Conservation (phyloP, 35 echinoderm and acorn worm species). For the Eucidaris tribuloides region DNA sequence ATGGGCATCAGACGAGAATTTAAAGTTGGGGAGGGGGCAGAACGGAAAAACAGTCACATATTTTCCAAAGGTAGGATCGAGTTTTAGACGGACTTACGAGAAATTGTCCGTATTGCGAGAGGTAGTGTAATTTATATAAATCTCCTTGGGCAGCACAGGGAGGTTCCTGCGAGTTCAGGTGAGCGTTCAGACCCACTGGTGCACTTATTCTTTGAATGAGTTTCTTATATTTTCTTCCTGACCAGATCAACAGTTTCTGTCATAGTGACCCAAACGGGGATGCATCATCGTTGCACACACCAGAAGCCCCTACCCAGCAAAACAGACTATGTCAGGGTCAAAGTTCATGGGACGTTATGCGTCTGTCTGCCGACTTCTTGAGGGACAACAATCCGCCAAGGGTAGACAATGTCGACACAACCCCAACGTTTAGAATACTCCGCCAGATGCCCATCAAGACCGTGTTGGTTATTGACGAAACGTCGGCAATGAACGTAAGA, state of each 20-base stretch:
- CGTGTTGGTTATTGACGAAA: conserved; percentile 48
- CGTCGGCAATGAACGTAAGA: conserved; percentile 51
- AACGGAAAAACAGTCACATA: too few species aligned
- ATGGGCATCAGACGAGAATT: too few species aligned
- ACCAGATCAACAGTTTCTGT: conserved; percentile 41
- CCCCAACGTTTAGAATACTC: conserved; percentile 21
- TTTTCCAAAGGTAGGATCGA: too few species aligned
- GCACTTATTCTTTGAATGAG: too few species aligned
- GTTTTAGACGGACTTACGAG: too few species aligned
- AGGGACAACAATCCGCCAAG: conserved; percentile 22
- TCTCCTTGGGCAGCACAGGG: too few species aligned
- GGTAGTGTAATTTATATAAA: too few species aligned
- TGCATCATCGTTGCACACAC: conserved; percentile 28
- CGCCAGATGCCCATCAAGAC: conserved; percentile 4
- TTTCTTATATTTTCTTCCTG: background rate
- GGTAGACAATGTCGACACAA: background rate
- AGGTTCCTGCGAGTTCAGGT: too few species aligned
- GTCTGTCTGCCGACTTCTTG: conserved; percentile 30
- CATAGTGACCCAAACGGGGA: conserved; percentile 47
- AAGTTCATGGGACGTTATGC: conserved; percentile 61
- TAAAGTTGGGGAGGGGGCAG: too few species aligned
- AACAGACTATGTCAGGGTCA: conserved; percentile 52
- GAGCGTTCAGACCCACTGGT: too few species aligned
- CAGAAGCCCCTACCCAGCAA: conserved; percentile 52
- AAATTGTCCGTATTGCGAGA: too few species aligned